These are phyloP conservation scores for Dipodomys ordii DNA, from an alignment of 2,113 vertebrate species.

Conservation along the genomic window DNA sequence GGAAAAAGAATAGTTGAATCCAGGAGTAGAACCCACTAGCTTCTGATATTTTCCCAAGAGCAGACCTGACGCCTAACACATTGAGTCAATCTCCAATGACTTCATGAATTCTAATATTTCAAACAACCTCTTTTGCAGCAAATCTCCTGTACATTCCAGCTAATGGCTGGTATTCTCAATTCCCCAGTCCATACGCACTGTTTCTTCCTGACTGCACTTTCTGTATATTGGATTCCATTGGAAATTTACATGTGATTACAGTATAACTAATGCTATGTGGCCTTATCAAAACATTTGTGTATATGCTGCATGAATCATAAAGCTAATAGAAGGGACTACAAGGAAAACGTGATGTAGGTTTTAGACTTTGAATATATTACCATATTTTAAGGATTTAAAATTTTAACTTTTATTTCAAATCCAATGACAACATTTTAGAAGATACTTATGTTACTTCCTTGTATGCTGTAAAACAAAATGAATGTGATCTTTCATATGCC, in stretches of 20 bases:
- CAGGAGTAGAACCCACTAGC: background rate
- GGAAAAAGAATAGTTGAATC: background rate
- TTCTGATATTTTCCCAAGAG: background rate
- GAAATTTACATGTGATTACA: background rate
- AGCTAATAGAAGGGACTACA: background rate
- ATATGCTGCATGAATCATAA: background rate
- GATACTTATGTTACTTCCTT: slow-evolving; percentile 68
- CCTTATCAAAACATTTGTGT: background rate
- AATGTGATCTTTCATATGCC: slow-evolving; percentile 59
- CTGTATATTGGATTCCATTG: background rate
- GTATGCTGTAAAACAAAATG: slow-evolving; percentile 28
- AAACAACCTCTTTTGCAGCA: background rate
- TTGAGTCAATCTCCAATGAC: background rate
- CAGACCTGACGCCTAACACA: background rate
- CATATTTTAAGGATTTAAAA: slow-evolving; percentile 63
- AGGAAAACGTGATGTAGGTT: background rate
- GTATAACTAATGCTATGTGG: background rate
- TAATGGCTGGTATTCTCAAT: background rate
- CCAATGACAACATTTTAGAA: slow-evolving; percentile 43
- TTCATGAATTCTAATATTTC: background rate
- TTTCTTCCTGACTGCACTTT: background rate
- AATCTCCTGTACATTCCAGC: background rate
- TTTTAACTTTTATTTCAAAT: slow-evolving; percentile 64
- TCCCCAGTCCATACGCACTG: background rate
- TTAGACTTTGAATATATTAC: slow-evolving; percentile 39